These are phyloP conservation scores for Myotis myotis DNA, from an alignment of 2,797 vertebrate genomes.

Conservation along the genomic window DNA sequence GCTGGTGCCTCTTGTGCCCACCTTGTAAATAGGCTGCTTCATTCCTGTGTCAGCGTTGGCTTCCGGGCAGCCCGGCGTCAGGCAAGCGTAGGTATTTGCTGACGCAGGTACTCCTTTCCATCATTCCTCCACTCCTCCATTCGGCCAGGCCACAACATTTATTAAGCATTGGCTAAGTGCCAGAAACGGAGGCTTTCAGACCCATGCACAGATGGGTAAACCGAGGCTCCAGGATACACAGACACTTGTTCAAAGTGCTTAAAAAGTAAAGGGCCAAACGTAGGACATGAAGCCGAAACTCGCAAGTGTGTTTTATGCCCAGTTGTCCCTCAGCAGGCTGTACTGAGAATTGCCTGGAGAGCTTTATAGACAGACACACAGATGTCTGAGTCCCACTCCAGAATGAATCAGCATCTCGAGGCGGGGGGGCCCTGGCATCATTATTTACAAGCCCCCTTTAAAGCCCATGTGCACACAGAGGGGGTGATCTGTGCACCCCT, in stretches of 20 bases:
- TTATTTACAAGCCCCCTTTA: not conserved
- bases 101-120: fast-evolving
- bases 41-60: not conserved
- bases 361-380: not conserved
- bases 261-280: not conserved
- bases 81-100: not conserved
- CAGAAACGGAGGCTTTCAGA: not conserved
- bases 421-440: not conserved
- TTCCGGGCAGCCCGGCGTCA: not conserved
- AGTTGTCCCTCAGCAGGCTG: not conserved
- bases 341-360: not conserved
- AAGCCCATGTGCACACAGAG: not conserved
- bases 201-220: not conserved
- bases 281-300: not conserved
- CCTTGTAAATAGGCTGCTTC: not conserved
- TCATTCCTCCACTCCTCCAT: too few species aligned
- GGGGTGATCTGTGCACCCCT: not conserved
- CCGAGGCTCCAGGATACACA: not conserved
- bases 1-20: not conserved
- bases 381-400: not conserved
- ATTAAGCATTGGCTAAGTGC: not conserved
- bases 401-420: not conserved
- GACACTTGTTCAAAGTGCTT: not conserved
- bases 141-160: too few species aligned
- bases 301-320: not conserved